Base-by-base conservation (phyloP, 1,140 invertebrate species). In the Cepaea nemoralis region DNA sequence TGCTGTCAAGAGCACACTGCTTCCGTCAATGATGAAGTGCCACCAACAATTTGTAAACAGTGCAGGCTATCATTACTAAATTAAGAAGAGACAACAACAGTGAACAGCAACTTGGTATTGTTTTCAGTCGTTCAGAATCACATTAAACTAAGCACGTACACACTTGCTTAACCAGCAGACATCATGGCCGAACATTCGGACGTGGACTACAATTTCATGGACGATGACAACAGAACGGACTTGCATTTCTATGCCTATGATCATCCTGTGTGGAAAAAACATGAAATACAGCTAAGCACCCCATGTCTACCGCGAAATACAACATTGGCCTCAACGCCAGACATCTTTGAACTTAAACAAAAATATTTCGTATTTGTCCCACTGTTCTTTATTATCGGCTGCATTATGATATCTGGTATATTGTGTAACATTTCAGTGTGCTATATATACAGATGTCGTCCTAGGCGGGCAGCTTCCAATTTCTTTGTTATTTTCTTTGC, bases 401-500 rank as follows among this genome's bases (percentile, higher is more conserved):
- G 66, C 42, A 80, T 80, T 50, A 27, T 80, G 39, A 67, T 80
- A 40, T 24, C 71, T 24, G 67, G 77, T 1, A 67, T 80, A 24
- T n/a, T 80, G 22, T 35, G 40, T 69, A 80, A 80, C 39, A 39
- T 80, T 39, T 27, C 73, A 24, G 78, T 80, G 2, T 80, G 78
- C 27, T 73, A 80, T 33, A 73, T 80, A n/a, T 80, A 80, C 48
- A 70, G 78, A 35, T 80, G 78, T 31, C 67, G 78, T 8, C 50
- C 78, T 6, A 45, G 78, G 67, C 12, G 78, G 35, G 67, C 78
- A 27, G 73, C 78, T 6, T 80, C 78, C 22, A 73, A 80, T 55
- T 80, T 80, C 39, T 80, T 80, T 37, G 67, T 80, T 33, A 80
- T 80, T 31, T 80, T 80, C 69, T 80, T 80, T 45, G 78, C 78